These are phyloP conservation scores for Anarsia innoxiella DNA, from an alignment of 2,888 invertebrate genomes.

Conservation along the genomic window DNA sequence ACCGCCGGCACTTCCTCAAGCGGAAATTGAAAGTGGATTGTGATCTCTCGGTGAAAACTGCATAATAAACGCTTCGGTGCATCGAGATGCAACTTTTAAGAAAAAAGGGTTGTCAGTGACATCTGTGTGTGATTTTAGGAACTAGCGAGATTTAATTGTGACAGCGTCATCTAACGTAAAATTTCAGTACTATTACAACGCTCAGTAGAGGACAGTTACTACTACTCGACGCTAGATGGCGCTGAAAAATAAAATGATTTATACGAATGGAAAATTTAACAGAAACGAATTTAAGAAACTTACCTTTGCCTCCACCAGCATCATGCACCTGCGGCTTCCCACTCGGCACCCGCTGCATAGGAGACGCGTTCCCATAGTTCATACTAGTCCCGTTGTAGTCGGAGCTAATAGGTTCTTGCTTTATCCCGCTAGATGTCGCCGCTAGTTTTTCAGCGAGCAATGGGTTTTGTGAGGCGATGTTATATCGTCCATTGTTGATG, in stretches of 20 bases:
- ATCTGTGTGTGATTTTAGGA: conserved; percentile 28
- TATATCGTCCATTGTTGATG: conserved; percentile 78
- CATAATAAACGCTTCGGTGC: conserved; percentile 24
- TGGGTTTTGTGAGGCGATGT: conserved; percentile 91
- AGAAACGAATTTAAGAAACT: conserved; percentile 28
- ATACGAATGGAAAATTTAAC: background rate
- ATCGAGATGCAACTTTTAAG: conserved; percentile 16
- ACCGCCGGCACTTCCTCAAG: conserved; percentile 62
- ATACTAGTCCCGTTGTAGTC: conserved; percentile 69
- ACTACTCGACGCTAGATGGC: conserved; percentile 32
- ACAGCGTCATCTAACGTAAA: background rate
- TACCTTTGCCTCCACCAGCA: conserved; percentile 75
- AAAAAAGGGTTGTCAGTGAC: conserved; percentile 22
- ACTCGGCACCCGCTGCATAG: conserved; percentile 71
- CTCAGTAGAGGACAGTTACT: background rate
- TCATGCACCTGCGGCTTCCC: conserved; percentile 71
- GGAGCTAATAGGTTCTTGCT: conserved; percentile 69
- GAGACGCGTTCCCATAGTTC: conserved; percentile 68
- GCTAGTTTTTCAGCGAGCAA: conserved; percentile 88
- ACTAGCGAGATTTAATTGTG: conserved; percentile 28
- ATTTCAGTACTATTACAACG: background rate
- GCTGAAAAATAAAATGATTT: conserved; percentile 11
- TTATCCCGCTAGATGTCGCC: conserved; percentile 81
- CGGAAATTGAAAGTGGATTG: conserved; percentile 69
- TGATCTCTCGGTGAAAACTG: conserved; percentile 58